Evolutionary conservation across 2,888 invertebrate species (phyloP), one percentile per base, ranked within the genome.

Genomic region (Piscicola geometra): DNA sequence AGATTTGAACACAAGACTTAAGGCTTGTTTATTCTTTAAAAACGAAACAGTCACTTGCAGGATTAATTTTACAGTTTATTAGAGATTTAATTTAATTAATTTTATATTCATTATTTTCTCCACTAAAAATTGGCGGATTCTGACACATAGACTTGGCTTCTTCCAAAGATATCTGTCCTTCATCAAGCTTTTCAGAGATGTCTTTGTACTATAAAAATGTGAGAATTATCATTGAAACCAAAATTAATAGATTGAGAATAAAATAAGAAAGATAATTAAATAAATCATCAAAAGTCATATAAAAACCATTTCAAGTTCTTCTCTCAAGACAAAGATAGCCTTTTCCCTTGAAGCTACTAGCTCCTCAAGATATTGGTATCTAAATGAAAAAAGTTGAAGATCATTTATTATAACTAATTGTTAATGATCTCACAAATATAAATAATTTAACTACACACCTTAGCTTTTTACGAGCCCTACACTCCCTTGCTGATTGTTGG

Each of bases 401-500:
- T n/a, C n/a, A n/a, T n/a, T n/a, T n/a, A n/a, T n/a, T n/a, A n/a
- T n/a, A n/a, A n/a, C n/a, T n/a, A n/a, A n/a, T n/a, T n/a, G n/a
- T n/a, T n/a, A n/a, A n/a, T n/a, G n/a, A n/a, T n/a, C n/a, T n/a
- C n/a, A n/a, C n/a, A n/a, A n/a, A n/a, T n/a, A n/a, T n/a, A 41
- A 41, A 41, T 56, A 56, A 25, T 56, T 18, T 56, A 25, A 25
- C 3, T n/a, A 25, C n/a, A 86, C 97, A 97, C 25, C 97, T 90
- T 79, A 78, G 89, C 86, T 97, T 97, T 88, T 97, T 97, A 74
- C 97, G 89, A 69, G 96, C 96, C 80, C 97, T 90, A 86, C 97
- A 97, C 88, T 97, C 97, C 82, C 96, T 89, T 81, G 97, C 97
- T 87, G 95, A 95, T 88, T 97, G 96, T 81, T 97, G 89, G 86